A percentile compares a stretch with the other conserved stretches of the same genome.
Conservation (phyloP, 2,797 vertebrate genomes). For the Tarsius wallacei region DNA sequence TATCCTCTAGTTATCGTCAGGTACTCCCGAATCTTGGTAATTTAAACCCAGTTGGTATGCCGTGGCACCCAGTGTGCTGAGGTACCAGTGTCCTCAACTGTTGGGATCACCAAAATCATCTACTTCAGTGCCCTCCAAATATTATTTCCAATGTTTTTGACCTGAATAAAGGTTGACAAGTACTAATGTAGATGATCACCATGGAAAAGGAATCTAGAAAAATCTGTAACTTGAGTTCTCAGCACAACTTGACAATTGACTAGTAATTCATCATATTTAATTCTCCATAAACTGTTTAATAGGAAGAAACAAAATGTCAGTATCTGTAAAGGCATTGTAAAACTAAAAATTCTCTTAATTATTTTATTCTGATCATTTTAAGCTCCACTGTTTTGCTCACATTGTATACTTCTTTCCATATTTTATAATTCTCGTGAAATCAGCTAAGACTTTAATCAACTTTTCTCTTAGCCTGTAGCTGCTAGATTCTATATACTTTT, state of each 20-base stretch:
- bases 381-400: not conserved
- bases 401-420: not conserved
- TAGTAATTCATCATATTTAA: not conserved
- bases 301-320: conserved; percentile 1
- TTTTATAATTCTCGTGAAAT: not conserved
- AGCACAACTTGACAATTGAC: conserved; percentile 46
- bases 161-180: not conserved
- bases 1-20: not conserved
- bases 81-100: not conserved
- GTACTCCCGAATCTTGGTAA: not conserved
- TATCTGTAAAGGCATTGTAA: conserved; percentile 33
- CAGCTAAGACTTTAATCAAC: not conserved
- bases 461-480: conserved; percentile 34
- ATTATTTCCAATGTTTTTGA: not conserved
- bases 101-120: no score
- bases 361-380: conserved; percentile 23
- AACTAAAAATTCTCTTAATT: not conserved
- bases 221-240: not conserved
- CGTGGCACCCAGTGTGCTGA: not conserved
- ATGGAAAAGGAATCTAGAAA: conserved; percentile 7
- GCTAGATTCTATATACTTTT: not conserved
- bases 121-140: not conserved
- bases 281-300: not conserved
- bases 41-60: not conserved
- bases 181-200: conserved; percentile 3